Percentiles rank a stretch among this genome's conserved stretches.
These are phyloP conservation scores for Drosophila cardini DNA, from an alignment of 1,140 invertebrate species.

Conservation along the genomic window DNA sequence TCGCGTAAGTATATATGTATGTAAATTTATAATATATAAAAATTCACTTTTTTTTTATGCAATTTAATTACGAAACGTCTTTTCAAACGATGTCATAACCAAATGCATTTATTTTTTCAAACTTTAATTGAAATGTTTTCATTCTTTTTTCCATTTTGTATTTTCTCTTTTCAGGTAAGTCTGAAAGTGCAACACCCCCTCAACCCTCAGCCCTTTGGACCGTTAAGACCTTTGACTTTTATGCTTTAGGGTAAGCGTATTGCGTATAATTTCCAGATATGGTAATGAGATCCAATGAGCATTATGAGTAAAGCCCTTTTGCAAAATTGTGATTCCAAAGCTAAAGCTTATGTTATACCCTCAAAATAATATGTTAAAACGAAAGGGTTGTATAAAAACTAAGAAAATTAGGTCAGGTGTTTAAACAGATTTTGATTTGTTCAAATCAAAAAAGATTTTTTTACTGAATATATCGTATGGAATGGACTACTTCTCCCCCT, in stretches of 20 bases:
- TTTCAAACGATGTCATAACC: slow-evolving; percentile 9
- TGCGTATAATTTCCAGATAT: slow-evolving; percentile 10
- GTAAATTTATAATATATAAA: not conserved
- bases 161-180: slow-evolving; percentile 43
- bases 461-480: too few species aligned
- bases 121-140: slow-evolving; percentile 22
- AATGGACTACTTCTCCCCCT: too few species aligned
- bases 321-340: not conserved
- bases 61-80: slow-evolving; percentile 14
- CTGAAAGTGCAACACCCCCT: not conserved
- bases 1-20: slow-evolving; percentile 21
- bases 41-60: slow-evolving; percentile 4
- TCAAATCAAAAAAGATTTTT: too few species aligned
- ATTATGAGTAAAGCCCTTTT: not conserved
- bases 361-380: too few species aligned
- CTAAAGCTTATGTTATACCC: not conserved
- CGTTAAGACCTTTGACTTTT: not conserved
- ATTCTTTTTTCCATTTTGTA: not conserved
- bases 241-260: slow-evolving; percentile 21
- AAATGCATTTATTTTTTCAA: slow-evolving; percentile 20
- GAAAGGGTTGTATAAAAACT: too few species aligned
- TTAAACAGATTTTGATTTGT: too few species aligned
- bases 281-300: not conserved
- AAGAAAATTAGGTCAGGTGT: too few species aligned
- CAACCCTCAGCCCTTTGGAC: not conserved